A percentile compares a stretch with the other conserved stretches of the same genome.
These are phyloP conservation scores for Okapia johnstoni DNA, from an alignment of 2,113 vertebrate species.

Conservation along the genomic window DNA sequence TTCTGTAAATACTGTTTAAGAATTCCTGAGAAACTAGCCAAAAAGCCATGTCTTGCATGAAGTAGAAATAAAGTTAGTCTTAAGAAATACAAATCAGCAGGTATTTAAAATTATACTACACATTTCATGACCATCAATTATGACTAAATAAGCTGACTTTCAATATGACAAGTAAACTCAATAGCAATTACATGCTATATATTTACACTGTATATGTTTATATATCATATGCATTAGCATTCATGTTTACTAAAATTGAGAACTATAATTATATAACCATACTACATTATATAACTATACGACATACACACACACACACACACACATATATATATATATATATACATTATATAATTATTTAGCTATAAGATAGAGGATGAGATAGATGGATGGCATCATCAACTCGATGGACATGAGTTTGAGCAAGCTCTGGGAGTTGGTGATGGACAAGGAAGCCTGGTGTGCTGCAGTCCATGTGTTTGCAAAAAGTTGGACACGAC, in stretches of 20 bases:
- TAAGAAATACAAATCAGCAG: not conserved
- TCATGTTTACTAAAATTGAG: not conserved
- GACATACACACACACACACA: no score
- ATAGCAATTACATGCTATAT: not conserved
- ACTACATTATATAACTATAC: not conserved
- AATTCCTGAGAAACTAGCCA: not conserved
- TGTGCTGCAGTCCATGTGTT: not conserved
- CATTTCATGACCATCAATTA: not conserved
- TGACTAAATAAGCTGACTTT: not conserved
- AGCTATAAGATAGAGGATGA: not conserved
- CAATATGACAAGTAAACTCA: not conserved
- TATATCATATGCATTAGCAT: not conserved
- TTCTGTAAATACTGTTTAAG: not conserved
- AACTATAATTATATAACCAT: not conserved
- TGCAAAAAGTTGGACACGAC: not conserved
- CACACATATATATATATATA: not conserved
- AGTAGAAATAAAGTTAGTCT: not conserved
- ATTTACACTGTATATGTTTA: not conserved
- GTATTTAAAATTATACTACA: not conserved
- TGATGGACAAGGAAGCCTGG: not conserved
- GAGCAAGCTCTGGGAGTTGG: not conserved
- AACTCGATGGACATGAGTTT: not conserved
- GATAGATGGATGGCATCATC: not conserved
- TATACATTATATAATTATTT: not conserved
- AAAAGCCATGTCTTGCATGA: not conserved